Evolutionary conservation across 2,888 invertebrate genomes (phyloP).

Genomic region (Plusia festucae): DNA sequence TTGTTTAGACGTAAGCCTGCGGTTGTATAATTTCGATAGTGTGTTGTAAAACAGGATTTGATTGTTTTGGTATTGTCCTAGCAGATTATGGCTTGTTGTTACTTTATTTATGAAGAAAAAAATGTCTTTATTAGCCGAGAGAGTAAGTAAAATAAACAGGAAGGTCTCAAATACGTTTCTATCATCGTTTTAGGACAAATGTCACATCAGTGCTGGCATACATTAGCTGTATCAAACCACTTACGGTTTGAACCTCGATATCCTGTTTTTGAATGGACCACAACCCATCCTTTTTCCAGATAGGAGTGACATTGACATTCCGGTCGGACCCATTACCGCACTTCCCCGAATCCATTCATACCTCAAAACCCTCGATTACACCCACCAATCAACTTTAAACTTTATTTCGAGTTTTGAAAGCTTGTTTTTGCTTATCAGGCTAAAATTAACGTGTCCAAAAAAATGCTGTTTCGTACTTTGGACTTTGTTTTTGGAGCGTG

Average conservation of each 20-base stretch:
- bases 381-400: slow-evolving; percentile 63
- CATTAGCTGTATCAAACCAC: slow-evolving; percentile 57
- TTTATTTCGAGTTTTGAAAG: slow-evolving; percentile 61
- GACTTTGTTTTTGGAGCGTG: slow-evolving; percentile 47
- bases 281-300: slow-evolving; percentile 75
- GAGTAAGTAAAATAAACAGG: neutral
- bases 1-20: slow-evolving; percentile 4
- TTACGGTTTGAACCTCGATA: slow-evolving; percentile 53
- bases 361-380: slow-evolving; percentile 42
- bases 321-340: slow-evolving; percentile 79
- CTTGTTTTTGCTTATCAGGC: slow-evolving; percentile 14
- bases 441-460: slow-evolving; percentile 16
- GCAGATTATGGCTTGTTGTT: neutral
- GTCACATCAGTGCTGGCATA: slow-evolving; percentile 30
- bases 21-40: neutral
- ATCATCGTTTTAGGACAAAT: slow-evolving; percentile 40
- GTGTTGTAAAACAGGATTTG: neutral
- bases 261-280: slow-evolving; percentile 68
- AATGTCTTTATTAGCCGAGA: neutral
- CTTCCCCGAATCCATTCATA: slow-evolving; percentile 86
- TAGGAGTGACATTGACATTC: slow-evolving; percentile 82
- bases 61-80: neutral
- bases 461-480: slow-evolving; percentile 25
- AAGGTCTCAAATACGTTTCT: slow-evolving; percentile 12
- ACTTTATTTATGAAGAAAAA: neutral